Evolutionary conservation across 1,140 invertebrate species (phyloP), one percentile per base, ranked within the genome.

Genomic region (Cephus cinctus): DNA sequence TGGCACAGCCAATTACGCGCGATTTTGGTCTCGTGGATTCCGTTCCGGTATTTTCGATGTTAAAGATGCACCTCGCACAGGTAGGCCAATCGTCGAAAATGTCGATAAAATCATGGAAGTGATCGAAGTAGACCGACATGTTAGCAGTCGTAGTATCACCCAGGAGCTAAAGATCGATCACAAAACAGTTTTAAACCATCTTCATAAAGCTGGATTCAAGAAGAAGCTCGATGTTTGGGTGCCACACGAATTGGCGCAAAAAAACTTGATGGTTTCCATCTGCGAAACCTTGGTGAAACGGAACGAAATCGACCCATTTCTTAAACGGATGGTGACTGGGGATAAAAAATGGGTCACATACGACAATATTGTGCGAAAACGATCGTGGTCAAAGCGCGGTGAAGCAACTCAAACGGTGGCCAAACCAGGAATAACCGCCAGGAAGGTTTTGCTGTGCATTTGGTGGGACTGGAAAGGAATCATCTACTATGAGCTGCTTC

Each of bases 301-400:
- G 27, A 49, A 66, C 32, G 57, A 69, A 62, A 41, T 47, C 45
- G 40, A 42, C 11, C 47, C 21, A 51, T 44, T 50, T 51, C 36
- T 66, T 25, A 46, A 48, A 19, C 34, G 43, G 39, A 31, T 61
- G 20, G 43, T 66, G 8, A 63, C 53, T 56, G 50, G 55, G 20
- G 52, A 56, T 43, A 36, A 40, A 25, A 52, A 15, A 12, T 54
- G 47, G 34, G 47, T 47, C 23, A 38, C 35, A 5, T 51, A 34
- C 19, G 22, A 48, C 16, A 43, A 31, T 2, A 19, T 12, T 3
- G 8, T 3, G 14, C 23, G 27, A 3, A 43, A 52, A 42, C 21
- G 31, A 42, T 56, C 23, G 3, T 50, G 47, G 27, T 11, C 14
- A 21, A 48, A 40, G 11, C 4, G n/a, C 11, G 41, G 41, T 0